Evolutionary conservation across 2,888 invertebrate species (phyloP), one percentile per base, ranked within the genome.

Genomic region (Athalia cordata): DNA sequence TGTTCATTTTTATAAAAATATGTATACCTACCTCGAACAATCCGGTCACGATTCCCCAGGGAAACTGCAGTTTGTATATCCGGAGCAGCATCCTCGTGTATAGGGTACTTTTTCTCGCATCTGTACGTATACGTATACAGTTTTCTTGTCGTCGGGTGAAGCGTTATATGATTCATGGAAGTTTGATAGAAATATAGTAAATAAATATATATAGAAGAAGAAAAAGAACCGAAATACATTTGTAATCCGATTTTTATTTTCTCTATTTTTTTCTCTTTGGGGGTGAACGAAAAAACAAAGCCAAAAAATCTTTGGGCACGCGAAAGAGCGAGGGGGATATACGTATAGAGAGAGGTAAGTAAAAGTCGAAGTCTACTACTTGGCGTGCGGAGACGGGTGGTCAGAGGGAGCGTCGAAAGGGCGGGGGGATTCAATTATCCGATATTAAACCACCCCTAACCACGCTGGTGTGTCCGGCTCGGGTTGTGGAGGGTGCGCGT

Each of bases 401-500:
- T 45, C 67, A 67, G 81, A 79, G 79, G 79, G 79, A 77, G 81
- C 81, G 81, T 83, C 75, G 62, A 64, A 64, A 62, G 64, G 72
- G 64, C 62, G 75, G 75, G 75, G 29, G 75, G 89, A 89, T 89
- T 89, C 89, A 89, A 89, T 89, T 89, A 89, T 89, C 89, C 88
- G 89, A 89, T 89, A 89, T 89, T 89, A 89, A 89, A 89, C 89
- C 88, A 87, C 88, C 88, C 89, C 87, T 87, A 86, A 87, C 89
- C 87, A 87, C 84, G 84, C 85, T 82, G 83, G 83, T 85, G 84
- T 85, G 64, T 57, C 84, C 83, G 80, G 80, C 84, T 82, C 80
- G 72, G 72, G 72, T 80, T 83, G 29, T 29, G 80, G 80, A 79
- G 77, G 85, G 84, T 84, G 84, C 84, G 86, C 84, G 88, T 87